Evolutionary conservation across 2,797 vertebrate species (phyloP).

Genomic region (Rhinichthys osculus): DNA sequence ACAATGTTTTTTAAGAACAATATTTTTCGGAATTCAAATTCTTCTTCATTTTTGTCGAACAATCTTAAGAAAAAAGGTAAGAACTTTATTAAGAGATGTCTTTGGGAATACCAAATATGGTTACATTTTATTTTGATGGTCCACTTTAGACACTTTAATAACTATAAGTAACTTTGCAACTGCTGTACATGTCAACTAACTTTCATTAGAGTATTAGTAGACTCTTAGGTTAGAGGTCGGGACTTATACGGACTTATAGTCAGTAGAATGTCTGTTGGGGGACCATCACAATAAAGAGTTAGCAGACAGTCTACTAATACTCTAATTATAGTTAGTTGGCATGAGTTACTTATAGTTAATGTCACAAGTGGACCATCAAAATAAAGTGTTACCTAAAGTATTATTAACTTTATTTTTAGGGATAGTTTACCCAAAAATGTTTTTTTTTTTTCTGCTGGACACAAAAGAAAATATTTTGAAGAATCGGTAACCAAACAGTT

Average conservation of each 20-base stretch:
- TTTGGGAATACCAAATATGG: background rate
- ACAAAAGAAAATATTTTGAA: no score
- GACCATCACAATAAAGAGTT: background rate
- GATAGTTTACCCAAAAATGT: background rate
- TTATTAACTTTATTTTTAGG: background rate
- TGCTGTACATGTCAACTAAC: background rate
- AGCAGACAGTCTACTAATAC: background rate
- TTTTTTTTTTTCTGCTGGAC: no score
- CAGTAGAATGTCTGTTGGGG: background rate
- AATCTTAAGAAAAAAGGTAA: background rate
- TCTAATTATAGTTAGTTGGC: background rate
- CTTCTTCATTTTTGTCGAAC: background rate
- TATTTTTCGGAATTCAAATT: background rate
- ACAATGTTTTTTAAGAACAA: background rate
- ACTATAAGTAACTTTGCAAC: background rate
- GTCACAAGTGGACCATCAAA: background rate
- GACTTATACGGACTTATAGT: background rate
- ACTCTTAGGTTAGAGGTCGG: background rate
- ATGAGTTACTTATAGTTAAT: background rate
- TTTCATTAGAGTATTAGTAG: background rate
- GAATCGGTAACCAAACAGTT: no score
- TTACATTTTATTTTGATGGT: background rate
- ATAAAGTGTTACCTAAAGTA: background rate
- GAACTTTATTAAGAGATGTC: background rate
- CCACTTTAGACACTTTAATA: background rate